Percentiles rank a stretch among this genome's conserved stretches.
These are phyloP conservation scores for Lates calcarifer DNA, from an alignment of 2,113 vertebrate species.

Conservation along the genomic window DNA sequence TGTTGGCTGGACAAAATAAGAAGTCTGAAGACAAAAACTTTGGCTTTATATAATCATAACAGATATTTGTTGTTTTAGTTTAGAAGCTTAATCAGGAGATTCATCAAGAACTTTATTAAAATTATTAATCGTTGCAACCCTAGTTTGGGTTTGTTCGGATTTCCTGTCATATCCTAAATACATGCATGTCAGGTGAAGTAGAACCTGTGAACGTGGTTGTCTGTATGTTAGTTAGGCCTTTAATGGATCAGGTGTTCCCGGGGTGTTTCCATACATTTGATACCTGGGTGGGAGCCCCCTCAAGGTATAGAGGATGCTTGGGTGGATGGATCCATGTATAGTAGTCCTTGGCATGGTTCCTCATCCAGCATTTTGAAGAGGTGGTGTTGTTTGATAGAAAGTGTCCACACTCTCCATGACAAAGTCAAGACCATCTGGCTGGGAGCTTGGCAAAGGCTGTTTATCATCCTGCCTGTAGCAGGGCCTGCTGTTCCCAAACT, in stretches of 20 bases:
- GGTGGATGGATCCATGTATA: not conserved
- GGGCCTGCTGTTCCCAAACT: slow-evolving; percentile 62
- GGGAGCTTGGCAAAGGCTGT: slow-evolving; percentile 63
- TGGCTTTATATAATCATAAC: not conserved
- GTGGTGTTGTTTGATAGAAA: slow-evolving; percentile 38
- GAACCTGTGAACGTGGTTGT: not conserved
- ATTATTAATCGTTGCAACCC: not conserved
- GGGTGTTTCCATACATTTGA: slow-evolving; percentile 6
- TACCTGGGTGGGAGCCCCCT: slow-evolving; percentile 20
- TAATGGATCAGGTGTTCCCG: not conserved
- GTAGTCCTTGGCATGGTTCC: slow-evolving; percentile 12
- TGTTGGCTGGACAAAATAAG: slow-evolving; percentile 5
- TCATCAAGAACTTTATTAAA: not conserved
- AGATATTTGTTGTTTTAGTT: too few species aligned
- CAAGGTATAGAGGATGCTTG: not conserved
- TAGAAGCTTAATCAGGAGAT: not conserved
- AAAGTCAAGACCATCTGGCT: slow-evolving; percentile 79
- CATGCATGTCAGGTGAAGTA: slow-evolving; percentile 1
- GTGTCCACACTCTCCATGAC: slow-evolving; percentile 46
- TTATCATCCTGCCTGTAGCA: slow-evolving; percentile 57
- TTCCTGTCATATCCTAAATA: not conserved
- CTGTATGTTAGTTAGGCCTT: not conserved
- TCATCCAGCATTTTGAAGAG: slow-evolving; percentile 28
- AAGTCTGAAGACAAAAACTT: not conserved
- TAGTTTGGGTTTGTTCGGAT: slow-evolving; percentile 10